Evolutionary conservation across 2,888 invertebrate genomes (phyloP), one percentile per base, ranked within the genome.

Genomic region (Drosophila villosipedis): DNA sequence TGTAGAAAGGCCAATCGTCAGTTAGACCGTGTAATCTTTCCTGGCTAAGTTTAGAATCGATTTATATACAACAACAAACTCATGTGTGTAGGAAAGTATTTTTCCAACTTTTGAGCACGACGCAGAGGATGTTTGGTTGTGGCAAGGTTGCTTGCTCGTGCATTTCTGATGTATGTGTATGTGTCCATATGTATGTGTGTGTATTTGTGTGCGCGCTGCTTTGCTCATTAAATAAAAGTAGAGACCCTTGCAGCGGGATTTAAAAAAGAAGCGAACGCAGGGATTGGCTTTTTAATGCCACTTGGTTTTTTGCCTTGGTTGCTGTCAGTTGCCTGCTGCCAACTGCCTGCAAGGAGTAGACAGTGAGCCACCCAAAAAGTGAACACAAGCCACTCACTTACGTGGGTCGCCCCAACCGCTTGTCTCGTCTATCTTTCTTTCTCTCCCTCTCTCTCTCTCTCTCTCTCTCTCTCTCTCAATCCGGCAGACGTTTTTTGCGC

Each of bases 281-380:
- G 76, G 78, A 85, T 87, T 87, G 87, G 87, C 87, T 85, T 87
- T 87, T 87, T 87, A 87, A 85, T 85, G 74, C 80, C 76, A 73
- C 73, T 83, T 78, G 69, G 66, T 73, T 76, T 78, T 70, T 71
- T 66, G 68, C 68, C 78, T 71, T 71, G 67, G 63, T 37, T 67
- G 50, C 54, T 41, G 64, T 47, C 69, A 55, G 57, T 16, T 47
- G 37, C 52, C 47, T 28, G 52, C 35, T 49, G 50, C 54, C 25
- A 9, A 4, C 28, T 19, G 28, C 16, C 30, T 68, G 66, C 68
- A 70, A 66, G 74, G 59, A 61, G 55, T 73, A 76, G 65, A 68
- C 73, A 61, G 25, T 41, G 55, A 57, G 68, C 76, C 72, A 76
- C 70, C 54, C 68, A 65, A 61, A 60, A 62, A 55, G 43, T 49